Evolutionary conservation across 2,797 vertebrate genomes (phyloP), one percentile per base, ranked within the genome.

Genomic region (Danionella dracula): DNA sequence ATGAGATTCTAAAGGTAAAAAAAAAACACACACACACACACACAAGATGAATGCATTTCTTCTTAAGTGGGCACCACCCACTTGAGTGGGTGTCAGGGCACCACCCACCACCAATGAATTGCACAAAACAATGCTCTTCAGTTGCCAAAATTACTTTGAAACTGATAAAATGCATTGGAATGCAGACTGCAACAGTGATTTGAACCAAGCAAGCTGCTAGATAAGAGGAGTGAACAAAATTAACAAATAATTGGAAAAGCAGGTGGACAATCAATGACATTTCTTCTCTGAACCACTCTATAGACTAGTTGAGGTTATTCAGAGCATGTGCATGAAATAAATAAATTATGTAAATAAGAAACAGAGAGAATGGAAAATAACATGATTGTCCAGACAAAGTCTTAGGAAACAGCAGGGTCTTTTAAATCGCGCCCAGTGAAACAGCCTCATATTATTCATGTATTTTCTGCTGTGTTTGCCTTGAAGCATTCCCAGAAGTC

Each of bases 141-240:
- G 13, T 17, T 10, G 42, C 11, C 6, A 56, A 35, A 67, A 45
- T 62, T 40, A 32, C 57, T 44, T 10, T 35, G 19, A 29, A 13
- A 10, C 27, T 68, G 38, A 63, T 58, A 45, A 68, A 63, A 56
- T 50, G 23, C 46, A 15, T 20, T 16, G 2, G 13, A 56, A 54
- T 4, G 21, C 4, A 48, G 9, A 38, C 16, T 12, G 15, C 8
- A 57, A 32, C n/a, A 62, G 49, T n/a, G 35, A 27, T 49, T 19
- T 15, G 48, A 12, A 27, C 35, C 31, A 16, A 8, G 20, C 8
- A 63, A 23, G 23, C 37, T 20, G 13, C 37, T 40, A 27, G 56
- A 34, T 9, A 46, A 21, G 29, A 9, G 29, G 3, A 31, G 9
- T 5, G n/a, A 31, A 20, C 8, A 19, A 58, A 40, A 62, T 49